Percentiles rank a stretch among this genome's conserved stretches.
These are phyloP conservation scores for Vidua macroura DNA, from an alignment of 2,113 vertebrate genomes.

Conservation along the genomic window DNA sequence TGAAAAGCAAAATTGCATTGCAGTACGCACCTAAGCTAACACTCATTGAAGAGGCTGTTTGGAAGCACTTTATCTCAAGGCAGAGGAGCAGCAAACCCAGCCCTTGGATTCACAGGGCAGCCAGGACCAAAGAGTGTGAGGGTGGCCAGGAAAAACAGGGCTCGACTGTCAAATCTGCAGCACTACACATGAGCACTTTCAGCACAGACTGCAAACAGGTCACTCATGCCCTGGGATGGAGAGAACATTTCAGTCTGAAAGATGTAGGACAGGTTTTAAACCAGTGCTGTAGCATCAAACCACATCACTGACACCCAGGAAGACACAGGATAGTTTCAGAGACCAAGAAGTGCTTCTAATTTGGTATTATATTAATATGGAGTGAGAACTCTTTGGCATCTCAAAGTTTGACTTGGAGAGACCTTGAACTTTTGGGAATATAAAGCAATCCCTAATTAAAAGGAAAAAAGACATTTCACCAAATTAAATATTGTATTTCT, in stretches of 20 bases:
- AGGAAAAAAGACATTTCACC: neutral
- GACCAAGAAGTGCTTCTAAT: neutral
- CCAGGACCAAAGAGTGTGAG: neutral
- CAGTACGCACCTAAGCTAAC: neutral
- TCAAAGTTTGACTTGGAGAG: neutral
- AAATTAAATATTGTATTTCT: neutral
- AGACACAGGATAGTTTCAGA: neutral
- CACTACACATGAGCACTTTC: neutral
- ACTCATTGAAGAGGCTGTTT: neutral
- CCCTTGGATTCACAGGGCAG: neutral
- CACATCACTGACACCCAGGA: neutral
- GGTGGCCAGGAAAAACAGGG: neutral
- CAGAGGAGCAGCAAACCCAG: neutral
- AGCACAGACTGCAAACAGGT: neutral
- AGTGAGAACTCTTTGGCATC: neutral
- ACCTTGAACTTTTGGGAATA: neutral
- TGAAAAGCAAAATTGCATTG: neutral
- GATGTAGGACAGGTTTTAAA: neutral
- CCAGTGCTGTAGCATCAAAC: rapidly evolving
- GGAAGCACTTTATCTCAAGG: neutral
- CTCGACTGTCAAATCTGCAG: neutral
- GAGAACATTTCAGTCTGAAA: neutral
- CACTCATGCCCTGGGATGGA: neutral
- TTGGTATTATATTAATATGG: neutral
- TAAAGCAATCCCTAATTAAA: neutral